Conservation (phyloP, 64 coral and sea anemone genomes). For the Exaiptasia diaphana region DNA sequence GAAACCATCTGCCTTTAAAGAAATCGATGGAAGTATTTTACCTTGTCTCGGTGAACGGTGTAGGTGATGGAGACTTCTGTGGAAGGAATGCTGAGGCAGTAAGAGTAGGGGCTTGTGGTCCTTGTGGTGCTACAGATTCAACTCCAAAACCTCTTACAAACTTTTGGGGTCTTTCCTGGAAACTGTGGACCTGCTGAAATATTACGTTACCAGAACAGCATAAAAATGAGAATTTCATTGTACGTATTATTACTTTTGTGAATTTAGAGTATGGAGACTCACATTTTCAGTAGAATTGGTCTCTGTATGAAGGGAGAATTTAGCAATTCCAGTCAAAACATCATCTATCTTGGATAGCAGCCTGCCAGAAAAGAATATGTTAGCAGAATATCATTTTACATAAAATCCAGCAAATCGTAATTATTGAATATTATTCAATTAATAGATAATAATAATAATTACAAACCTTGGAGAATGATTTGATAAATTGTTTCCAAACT, state of each 20-base stretch:
- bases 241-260: too few relatives aligned
- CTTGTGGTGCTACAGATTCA: too few relatives aligned
- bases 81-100: too few relatives aligned
- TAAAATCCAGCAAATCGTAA: background rate
- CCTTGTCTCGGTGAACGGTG: conserved; percentile 85
- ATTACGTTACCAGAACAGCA: too few relatives aligned
- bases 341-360: conserved; percentile 45
- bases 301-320: conserved; percentile 25
- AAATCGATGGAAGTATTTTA: conserved; percentile 10
- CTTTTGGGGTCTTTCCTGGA: too few relatives aligned
- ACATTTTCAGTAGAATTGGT: background rate
- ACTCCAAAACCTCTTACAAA: too few relatives aligned
- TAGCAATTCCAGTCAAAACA: conserved; percentile 23
- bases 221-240: too few relatives aligned
- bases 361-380: background rate
- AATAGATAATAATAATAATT: background rate
- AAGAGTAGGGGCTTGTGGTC: too few relatives aligned
- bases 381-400: background rate
- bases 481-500: conserved; percentile 67
- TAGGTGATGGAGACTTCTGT: conserved; percentile 45
- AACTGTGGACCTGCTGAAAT: too few relatives aligned
- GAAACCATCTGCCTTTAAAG: too few relatives aligned
- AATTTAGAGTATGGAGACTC: too few relatives aligned
- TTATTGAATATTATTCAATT: too few relatives aligned
- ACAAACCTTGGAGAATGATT: conserved; percentile 62